These are phyloP conservation scores for Xestia rhomboidea DNA, from an alignment of 2,888 invertebrate genomes.

Conservation along the genomic window DNA sequence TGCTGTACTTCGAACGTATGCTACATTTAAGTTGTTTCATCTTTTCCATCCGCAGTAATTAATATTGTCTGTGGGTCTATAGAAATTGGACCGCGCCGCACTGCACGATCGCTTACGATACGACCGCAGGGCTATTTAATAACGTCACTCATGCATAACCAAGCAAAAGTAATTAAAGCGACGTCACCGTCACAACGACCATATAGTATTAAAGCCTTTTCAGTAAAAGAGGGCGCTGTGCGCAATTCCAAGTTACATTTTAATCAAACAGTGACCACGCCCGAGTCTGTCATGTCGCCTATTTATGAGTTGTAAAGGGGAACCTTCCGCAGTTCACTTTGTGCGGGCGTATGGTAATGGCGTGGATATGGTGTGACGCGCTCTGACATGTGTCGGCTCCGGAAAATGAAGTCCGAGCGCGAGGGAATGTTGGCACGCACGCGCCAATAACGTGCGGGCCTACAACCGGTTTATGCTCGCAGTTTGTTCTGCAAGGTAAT, in stretches of 20 bases:
- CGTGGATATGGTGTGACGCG: conserved; percentile 84
- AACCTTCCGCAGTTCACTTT: conserved; percentile 83
- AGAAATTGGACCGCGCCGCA: conserved; percentile 56
- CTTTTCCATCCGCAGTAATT: conserved; percentile 42
- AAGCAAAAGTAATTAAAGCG: conserved; percentile 84
- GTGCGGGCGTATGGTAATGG: conserved; percentile 85
- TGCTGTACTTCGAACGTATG: background rate
- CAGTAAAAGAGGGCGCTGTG: conserved; percentile 77
- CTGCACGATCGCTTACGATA: conserved; percentile 73
- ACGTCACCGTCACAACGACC: conserved; percentile 77
- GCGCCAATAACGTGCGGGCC: conserved; percentile 59
- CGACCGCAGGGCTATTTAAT: conserved; percentile 75
- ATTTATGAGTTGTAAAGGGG: conserved; percentile 86
- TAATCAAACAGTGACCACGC: conserved; percentile 88
- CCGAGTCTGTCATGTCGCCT: conserved; percentile 81
- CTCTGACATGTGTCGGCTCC: conserved; percentile 86
- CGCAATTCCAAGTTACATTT: conserved; percentile 79
- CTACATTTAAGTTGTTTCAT: conserved; percentile 32
- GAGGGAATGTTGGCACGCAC: conserved; percentile 72
- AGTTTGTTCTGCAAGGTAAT: conserved; percentile 62
- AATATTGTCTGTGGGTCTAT: conserved; percentile 61
- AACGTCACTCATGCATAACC: conserved; percentile 80
- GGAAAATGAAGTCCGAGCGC: conserved; percentile 84
- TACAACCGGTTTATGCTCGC: conserved; percentile 58
- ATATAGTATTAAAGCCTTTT: conserved; percentile 78